Conservation (phyloP, 1,140 invertebrate species). For the Melitaea cinxia region DNA sequence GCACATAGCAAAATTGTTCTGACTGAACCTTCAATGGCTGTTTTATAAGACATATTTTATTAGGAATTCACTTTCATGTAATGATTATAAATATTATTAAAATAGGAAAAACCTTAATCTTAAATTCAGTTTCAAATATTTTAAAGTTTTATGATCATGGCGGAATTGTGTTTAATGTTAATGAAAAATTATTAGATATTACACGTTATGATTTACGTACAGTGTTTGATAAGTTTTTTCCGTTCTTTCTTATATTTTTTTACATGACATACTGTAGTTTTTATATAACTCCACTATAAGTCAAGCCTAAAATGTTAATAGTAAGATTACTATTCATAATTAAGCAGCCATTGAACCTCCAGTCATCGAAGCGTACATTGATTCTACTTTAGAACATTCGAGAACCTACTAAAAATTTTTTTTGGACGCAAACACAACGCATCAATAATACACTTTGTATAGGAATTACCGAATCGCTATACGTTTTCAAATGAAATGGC, state of each 20-base stretch:
- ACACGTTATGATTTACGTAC: no score
- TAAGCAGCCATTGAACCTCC: conserved; percentile 44
- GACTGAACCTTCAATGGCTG: conserved; percentile 38
- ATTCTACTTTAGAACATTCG: conserved; percentile 77
- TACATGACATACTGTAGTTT: background rate
- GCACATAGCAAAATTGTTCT: conserved; percentile 73
- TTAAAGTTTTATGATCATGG: background rate
- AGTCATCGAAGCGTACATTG: conserved; percentile 72
- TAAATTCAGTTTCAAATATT: background rate
- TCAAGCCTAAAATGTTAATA: background rate
- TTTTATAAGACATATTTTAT: background rate
- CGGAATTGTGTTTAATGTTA: no score
- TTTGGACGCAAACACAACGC: conserved; percentile 54
- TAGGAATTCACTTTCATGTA: background rate
- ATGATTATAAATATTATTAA: background rate
- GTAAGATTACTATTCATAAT: conserved; percentile 1
- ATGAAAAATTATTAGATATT: no score
- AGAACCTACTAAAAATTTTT: conserved; percentile 68
- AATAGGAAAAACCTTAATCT: background rate
- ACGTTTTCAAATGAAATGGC: conserved; percentile 63
- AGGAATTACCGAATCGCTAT: conserved; percentile 60
- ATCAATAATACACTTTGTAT: conserved; percentile 46
- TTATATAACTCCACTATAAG: background rate
- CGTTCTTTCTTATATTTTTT: background rate
- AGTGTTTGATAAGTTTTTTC: no score